These are phyloP conservation scores for Artibeus jamaicensis DNA, from an alignment of 2,797 vertebrate genomes.

Conservation along the genomic window DNA sequence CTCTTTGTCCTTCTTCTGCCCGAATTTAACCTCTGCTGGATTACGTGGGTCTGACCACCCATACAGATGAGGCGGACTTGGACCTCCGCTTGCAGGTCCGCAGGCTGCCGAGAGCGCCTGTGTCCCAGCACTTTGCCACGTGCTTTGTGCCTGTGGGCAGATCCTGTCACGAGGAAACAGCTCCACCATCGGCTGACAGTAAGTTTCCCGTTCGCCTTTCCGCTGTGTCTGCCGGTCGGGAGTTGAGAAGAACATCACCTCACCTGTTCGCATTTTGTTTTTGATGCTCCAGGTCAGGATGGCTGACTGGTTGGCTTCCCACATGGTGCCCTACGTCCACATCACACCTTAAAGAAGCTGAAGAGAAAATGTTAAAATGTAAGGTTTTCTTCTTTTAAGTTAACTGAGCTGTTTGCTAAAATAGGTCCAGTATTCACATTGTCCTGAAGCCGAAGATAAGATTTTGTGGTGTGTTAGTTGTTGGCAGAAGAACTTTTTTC, in stretches of 20 bases:
- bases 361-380: constrained; percentile 94
- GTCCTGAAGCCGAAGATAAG: neutral
- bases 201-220: neutral
- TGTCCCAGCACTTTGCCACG: neutral
- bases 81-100: neutral
- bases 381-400: constrained; percentile 77
- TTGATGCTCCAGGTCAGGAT: constrained; percentile 88
- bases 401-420: neutral
- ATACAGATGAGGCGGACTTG: neutral
- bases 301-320: constrained; percentile 93
- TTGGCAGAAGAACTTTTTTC: neutral
- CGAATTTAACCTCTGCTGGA: neutral
- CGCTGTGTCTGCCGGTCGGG: no score
- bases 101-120: neutral
- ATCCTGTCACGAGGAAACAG: neutral
- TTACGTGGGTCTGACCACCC: neutral
- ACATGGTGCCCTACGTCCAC: constrained; percentile 95
- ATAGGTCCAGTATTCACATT: neutral
- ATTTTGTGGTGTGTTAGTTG: neutral
- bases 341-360: constrained; percentile 90
- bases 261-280: constrained; percentile 50
- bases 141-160: neutral
- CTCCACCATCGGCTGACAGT: neutral
- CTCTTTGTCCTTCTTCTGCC: neutral
- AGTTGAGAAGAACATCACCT: neutral